A percentile compares a stretch with the other conserved stretches of the same genome.
Conservation (phyloP, 2,113 vertebrate species). For the Cyanistes caeruleus region DNA sequence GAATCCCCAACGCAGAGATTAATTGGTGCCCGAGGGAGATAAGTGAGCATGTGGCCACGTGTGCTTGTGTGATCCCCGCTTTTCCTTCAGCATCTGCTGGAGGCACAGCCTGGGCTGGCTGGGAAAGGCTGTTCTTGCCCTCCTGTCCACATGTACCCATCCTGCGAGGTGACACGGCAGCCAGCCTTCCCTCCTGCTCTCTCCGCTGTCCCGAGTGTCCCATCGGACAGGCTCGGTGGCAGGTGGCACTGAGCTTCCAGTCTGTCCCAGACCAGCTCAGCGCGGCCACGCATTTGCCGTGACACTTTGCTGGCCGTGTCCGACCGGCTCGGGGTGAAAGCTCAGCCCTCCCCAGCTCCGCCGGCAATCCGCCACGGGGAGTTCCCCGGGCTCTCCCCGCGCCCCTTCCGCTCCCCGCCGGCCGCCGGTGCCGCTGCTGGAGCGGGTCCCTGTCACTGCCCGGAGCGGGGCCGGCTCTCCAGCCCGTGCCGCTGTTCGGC, state of each 20-base stretch:
- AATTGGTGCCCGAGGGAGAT: background rate
- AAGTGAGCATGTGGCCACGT: background rate
- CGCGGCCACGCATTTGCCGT: background rate
- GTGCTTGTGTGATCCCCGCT: background rate
- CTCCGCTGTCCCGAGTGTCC: background rate
- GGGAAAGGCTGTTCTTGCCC: background rate
- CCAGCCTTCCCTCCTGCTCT: background rate
- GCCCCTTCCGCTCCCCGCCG: background rate
- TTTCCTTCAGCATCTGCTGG: background rate
- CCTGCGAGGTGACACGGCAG: background rate
- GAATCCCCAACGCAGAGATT: background rate
- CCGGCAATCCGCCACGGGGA: background rate
- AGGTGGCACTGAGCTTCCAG: background rate
- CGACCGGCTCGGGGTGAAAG: rapidly evolving
- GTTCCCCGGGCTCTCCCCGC: background rate
- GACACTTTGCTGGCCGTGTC: background rate
- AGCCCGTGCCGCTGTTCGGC: background rate
- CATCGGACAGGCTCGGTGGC: background rate
- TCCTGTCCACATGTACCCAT: rapidly evolving
- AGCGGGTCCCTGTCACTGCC: background rate
- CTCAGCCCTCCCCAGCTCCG: background rate
- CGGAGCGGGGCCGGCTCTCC: background rate
- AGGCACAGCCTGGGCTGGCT: background rate
- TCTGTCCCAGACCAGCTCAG: background rate
- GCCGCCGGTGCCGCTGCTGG: background rate